Evolutionary conservation across 2,888 invertebrate species (phyloP).

Genomic region (Theristus sp.): DNA sequence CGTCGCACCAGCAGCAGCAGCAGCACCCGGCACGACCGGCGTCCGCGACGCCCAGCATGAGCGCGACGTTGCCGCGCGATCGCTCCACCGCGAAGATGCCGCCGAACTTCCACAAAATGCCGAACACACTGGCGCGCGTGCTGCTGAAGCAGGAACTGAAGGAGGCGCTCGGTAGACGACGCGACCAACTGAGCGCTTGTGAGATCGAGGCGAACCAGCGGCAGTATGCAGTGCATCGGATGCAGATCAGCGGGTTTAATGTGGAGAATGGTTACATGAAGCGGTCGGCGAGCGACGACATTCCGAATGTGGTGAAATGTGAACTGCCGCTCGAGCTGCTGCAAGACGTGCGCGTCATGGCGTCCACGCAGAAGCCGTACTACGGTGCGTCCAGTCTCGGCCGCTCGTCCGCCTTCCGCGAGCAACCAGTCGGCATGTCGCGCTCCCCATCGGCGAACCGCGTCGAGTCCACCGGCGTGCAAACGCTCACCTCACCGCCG

Average conservation of each 20-base stretch:
- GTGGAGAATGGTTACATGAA: slow-evolving; percentile 12
- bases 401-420: background rate
- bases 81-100: background rate
- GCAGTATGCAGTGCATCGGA: slow-evolving; percentile 23
- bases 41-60: background rate
- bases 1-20: slow-evolving; percentile 8
- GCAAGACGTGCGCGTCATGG: slow-evolving; percentile 18
- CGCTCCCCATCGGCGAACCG: background rate
- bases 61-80: background rate
- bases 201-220: slow-evolving; percentile 32
- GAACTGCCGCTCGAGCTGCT: slow-evolving; percentile 22
- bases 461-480: slow-evolving; percentile 2
- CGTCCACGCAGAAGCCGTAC: slow-evolving; percentile 8
- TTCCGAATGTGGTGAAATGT: slow-evolving; percentile 22
- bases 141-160: slow-evolving; percentile 36
- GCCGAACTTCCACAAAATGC: slow-evolving; percentile 3
- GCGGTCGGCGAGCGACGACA: slow-evolving; percentile 15
- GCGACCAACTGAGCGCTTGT: slow-evolving; percentile 32
- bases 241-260: slow-evolving; percentile 23
- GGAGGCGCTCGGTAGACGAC: slow-evolving; percentile 31
- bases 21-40: slow-evolving; percentile 1
- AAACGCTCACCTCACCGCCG: background rate
- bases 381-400: background rate
- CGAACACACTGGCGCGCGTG: slow-evolving; percentile 19
- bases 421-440: background rate